Conservation (phyloP, 2,888 invertebrate species). For the Deilephila porcellus region DNA sequence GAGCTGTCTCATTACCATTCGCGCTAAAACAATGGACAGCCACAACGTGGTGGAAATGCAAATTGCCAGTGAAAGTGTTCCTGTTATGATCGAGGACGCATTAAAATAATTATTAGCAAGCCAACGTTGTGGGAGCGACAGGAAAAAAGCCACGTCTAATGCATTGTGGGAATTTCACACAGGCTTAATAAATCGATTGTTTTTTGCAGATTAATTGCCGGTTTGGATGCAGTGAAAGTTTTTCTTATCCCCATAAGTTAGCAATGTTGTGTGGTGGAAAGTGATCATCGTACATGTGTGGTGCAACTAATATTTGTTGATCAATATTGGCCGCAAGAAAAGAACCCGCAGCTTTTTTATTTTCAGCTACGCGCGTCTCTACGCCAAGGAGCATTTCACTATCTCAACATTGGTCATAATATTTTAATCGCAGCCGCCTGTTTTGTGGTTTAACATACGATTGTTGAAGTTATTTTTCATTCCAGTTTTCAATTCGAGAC, state of each 20-base stretch:
- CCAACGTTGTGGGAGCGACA: neutral
- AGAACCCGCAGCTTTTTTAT: no score
- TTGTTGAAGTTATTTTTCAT: no score
- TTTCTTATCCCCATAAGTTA: neutral
- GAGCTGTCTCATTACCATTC: slow-evolving; percentile 17
- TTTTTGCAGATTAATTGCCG: neutral
- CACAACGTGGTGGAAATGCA: slow-evolving; percentile 52
- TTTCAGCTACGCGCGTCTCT: no score
- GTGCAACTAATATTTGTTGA: no score
- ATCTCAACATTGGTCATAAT: no score
- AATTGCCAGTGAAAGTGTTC: slow-evolving; percentile 74
- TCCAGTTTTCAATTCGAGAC: no score
- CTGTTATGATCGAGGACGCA: slow-evolving; percentile 54
- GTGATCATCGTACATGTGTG: no score
- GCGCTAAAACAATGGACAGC: slow-evolving; percentile 7
- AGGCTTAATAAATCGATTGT: slow-evolving; percentile 22
- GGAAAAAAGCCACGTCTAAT: slow-evolving; percentile 1
- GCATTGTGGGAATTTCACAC: slow-evolving; percentile 17
- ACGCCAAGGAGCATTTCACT: no score
- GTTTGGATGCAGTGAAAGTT: neutral
- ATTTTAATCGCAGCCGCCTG: no score
- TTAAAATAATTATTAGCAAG: slow-evolving; percentile 64
- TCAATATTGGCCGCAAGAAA: no score
- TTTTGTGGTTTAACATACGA: no score
- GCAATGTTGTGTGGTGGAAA: no score